Percentiles rank a stretch among this genome's conserved stretches.
phyloP scores from a whole-genome alignment of 2,888 invertebrate genomes.

The Eupeodes latifasciatus region DNA sequence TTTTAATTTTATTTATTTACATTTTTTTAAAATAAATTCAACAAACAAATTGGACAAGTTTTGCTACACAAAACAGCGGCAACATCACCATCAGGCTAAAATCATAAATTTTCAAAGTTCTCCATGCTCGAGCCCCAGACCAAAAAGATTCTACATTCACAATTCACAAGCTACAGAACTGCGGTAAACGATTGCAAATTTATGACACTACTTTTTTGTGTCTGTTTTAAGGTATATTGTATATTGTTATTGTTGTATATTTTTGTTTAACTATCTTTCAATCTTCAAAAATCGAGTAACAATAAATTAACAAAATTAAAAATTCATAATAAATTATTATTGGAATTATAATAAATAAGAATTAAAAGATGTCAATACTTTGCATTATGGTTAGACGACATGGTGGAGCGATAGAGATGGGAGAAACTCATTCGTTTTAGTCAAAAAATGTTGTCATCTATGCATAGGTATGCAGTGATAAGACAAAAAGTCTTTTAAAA shows the following conservation, averaged over 20 bases:
- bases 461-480: constrained; percentile 15
- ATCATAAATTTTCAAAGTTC: constrained; percentile 65
- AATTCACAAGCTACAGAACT: constrained; percentile 15
- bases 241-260: constrained; percentile 10
- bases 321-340: constrained; percentile 75
- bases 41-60: constrained; percentile 75
- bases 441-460: constrained; percentile 5
- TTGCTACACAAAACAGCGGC: constrained; percentile 59
- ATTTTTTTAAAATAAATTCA: constrained; percentile 59
- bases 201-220: constrained; percentile 69
- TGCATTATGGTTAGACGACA: constrained; percentile 40
- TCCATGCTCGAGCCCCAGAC: constrained; percentile 23
- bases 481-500: background rate
- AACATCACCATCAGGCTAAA: constrained; percentile 42
- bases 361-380: constrained; percentile 67
- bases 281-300: constrained; percentile 61
- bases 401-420: constrained; percentile 14
- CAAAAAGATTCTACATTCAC: constrained; percentile 5
- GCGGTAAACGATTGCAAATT: constrained; percentile 75
- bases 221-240: background rate
- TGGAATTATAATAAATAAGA: constrained; percentile 74
- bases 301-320: constrained; percentile 76
- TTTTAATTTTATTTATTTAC: constrained; percentile 15
- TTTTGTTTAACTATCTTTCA: constrained; percentile 63
- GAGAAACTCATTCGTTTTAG: background rate